Evolutionary conservation across 2,113 vertebrate species (phyloP), one percentile per base, ranked within the genome.

Genomic region (Pavo muticus): DNA sequence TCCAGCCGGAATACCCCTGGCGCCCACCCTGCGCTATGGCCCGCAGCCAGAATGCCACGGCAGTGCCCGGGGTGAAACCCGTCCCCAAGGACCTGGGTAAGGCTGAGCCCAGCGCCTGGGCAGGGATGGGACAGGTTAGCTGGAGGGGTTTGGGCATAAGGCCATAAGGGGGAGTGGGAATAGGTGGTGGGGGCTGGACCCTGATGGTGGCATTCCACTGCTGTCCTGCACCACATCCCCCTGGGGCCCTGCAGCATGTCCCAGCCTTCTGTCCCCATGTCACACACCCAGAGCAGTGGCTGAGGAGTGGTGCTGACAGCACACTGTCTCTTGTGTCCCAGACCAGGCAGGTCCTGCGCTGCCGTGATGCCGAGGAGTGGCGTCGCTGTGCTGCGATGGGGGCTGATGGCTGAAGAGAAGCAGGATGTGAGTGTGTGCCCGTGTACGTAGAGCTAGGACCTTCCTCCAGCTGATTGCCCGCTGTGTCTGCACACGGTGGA

Each of bases 1-100:
- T 45, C 11, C 95, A 97, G 96, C 90, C 97, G 32, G 99, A 98
- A 91, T 99, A 99, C 69, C 96, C 98, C n/a, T 99, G 99, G 99
- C 98, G 98, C 83, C 96, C 98, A 1, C 98, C 98, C 79, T 99
- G 98, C n/a, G 98, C 98, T 68, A 98, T 98, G 82, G 95, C 98
- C 50, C 98, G 96, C 74, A 98, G 98, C 93, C 97, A 98, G 93
- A 98, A 98, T 15, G 84, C 98, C 79, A 98, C 98, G 30, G 97
- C 97, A 27, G 97, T 98, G 71, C 81, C 97, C 0, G 95, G 97
- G 30, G 97, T 98, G 76, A 97, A 98, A 94, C 98, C 98, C 1
- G 98, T 98, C 82, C 97, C 98, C 94, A 97, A 98, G 87, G 99
- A 98, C 73, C 94, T 98, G 96, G 99, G 99, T 99, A 98, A 97